Evolutionary conservation across 2,113 vertebrate species (phyloP).

Genomic region (Platycercus adscitus): DNA sequence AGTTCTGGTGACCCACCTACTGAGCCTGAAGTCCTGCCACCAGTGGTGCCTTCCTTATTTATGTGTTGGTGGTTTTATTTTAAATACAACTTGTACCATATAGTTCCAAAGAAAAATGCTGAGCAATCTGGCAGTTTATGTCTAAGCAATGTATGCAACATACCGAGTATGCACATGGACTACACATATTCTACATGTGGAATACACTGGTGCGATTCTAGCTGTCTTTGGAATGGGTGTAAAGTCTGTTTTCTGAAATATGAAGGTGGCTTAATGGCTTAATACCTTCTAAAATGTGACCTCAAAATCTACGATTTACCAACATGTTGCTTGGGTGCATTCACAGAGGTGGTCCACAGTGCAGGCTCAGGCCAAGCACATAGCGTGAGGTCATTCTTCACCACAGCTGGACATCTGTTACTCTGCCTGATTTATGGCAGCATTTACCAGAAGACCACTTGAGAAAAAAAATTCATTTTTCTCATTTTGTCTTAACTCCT

Average conservation of each 20-base stretch:
- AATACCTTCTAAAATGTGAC: background rate
- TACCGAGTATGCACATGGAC: background rate
- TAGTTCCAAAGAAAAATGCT: background rate
- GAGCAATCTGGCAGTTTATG: background rate
- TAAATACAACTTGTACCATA: background rate
- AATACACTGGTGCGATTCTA: background rate
- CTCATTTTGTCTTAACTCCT: background rate
- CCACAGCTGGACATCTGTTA: background rate
- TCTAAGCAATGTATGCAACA: background rate
- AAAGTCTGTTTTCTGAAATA: background rate
- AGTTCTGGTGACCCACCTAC: background rate
- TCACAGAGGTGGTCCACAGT: background rate
- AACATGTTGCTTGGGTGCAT: fast-evolving
- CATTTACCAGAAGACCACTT: background rate
- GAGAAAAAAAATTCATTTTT: background rate
- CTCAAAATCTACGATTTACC: background rate
- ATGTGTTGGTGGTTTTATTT: background rate
- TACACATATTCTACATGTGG: background rate
- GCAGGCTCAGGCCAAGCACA: fast-evolving
- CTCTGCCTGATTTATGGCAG: background rate
- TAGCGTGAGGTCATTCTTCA: background rate
- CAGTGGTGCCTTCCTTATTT: background rate
- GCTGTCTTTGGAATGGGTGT: background rate
- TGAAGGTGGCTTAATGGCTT: background rate
- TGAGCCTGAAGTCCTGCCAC: background rate